Evolutionary conservation across 2,888 invertebrate species (phyloP).

Genomic region (Argyresthia albistria): DNA sequence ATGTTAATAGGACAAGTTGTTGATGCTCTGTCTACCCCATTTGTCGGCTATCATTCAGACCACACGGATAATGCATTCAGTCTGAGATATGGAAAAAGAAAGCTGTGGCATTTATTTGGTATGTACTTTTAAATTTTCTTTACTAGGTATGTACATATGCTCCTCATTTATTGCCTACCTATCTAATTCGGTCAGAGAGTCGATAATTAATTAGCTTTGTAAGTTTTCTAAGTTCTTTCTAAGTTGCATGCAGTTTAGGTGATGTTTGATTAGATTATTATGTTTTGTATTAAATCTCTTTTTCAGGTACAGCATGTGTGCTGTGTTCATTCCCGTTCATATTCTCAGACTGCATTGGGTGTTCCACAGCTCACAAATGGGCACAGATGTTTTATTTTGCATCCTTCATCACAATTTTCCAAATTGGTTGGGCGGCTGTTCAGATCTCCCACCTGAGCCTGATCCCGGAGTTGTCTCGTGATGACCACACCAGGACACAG

Average conservation of each 20-base stretch:
- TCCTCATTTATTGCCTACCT: too few species aligned
- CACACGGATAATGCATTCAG: slow-evolving; percentile 76
- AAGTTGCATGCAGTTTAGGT: too few species aligned
- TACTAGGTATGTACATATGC: background rate
- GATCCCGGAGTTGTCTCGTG: slow-evolving; percentile 85
- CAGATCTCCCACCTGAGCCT: slow-evolving; percentile 93
- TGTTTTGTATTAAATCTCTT: slow-evolving; percentile 1
- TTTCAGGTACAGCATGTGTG: slow-evolving; percentile 82
- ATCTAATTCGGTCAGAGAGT: too few species aligned
- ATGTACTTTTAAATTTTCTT: slow-evolving; percentile 25
- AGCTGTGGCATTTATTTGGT: slow-evolving; percentile 93
- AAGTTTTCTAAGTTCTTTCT: too few species aligned
- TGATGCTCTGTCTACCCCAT: slow-evolving; percentile 89
- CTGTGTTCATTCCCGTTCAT: slow-evolving; percentile 88
- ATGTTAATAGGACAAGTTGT: slow-evolving; percentile 88
- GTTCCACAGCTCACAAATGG: slow-evolving; percentile 74
- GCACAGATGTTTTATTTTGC: slow-evolving; percentile 83
- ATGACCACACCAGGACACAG: slow-evolving; percentile 81
- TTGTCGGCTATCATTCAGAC: slow-evolving; percentile 90
- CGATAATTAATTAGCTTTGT: too few species aligned
- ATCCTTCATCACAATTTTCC: slow-evolving; percentile 85
- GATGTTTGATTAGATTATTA: background rate
- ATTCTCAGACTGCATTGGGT: slow-evolving; percentile 83
- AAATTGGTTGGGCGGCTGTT: slow-evolving; percentile 94
- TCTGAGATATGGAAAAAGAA: slow-evolving; percentile 84